These are phyloP conservation scores for Troglohyphantes excavatus DNA, from an alignment of 2,888 invertebrate genomes.

Conservation along the genomic window DNA sequence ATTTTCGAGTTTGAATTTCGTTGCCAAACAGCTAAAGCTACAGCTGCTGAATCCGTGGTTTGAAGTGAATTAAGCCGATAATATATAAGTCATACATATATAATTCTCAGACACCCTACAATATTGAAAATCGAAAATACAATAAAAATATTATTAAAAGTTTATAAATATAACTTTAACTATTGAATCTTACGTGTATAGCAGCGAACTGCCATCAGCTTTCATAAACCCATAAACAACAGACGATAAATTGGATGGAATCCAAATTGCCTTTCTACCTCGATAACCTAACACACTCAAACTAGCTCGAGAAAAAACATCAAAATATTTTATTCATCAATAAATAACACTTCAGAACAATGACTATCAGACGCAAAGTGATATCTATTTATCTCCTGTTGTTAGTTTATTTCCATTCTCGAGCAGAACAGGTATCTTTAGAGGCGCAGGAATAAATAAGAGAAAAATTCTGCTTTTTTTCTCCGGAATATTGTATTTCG, in stretches of 20 bases:
- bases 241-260: not conserved
- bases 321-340: not conserved
- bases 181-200: not conserved
- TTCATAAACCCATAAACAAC: not conserved
- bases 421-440: not conserved
- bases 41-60: too few species aligned
- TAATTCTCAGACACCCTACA: too few species aligned
- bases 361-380: not conserved
- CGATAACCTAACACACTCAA: not conserved
- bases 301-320: not conserved
- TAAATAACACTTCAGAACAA: slow-evolving; percentile 1
- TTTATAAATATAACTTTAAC: too few species aligned
- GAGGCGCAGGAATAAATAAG: too few species aligned
- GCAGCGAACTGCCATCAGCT: not conserved
- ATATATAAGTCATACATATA: too few species aligned
- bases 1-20: too few species aligned
- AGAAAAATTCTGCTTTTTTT: too few species aligned
- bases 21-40: too few species aligned
- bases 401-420: not conserved
- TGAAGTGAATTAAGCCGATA: too few species aligned
- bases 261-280: not conserved
- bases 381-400: not conserved
- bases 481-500: too few species aligned
- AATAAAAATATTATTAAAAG: too few species aligned
- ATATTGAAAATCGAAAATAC: too few species aligned